Evolutionary conservation across 1,140 invertebrate genomes (phyloP), one percentile per base, ranked within the genome.

Genomic region (Eurosta solidaginis): DNA sequence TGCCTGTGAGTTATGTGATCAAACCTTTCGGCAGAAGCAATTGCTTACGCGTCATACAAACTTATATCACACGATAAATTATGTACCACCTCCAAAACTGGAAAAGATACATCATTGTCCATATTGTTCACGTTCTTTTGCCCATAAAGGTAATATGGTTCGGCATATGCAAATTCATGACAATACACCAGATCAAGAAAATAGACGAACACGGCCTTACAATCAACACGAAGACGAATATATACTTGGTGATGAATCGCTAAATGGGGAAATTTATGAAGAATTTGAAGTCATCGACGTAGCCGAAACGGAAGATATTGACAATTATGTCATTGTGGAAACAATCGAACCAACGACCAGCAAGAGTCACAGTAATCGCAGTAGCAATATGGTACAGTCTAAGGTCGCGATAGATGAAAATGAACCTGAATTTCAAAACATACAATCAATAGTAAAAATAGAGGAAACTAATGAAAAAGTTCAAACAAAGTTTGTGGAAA

Each of bases 81-180:
- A 98, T 83, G 91, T 96, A 59, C 94, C 95, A 1, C 96, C 96
- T n/a, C 90, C 92, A 22, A 96, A 96, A 0, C 93, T 94, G 82
- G 95, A 96, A 85, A 98, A 98, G 86, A 94, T 92, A 1, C 96
- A 98, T 87, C 93, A 95, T 47, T 98, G 97, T 89, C 92, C 94
- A 3, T 94, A 96, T 85, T 98, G 97, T 87, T 90, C 92, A 25
- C 92, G 95, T 77, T 91, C 93, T 0, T 97, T 97, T 85, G 90
- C 96, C 20, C 96, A 97, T 87, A 97, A 97, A 89, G 96, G 96
- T 14, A 98, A 98, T 89, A 90, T 98, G 2, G 96, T 98, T 81
- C 90, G 96, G 4, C 96, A 98, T 84, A 93, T 98, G 91, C 94
- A 95, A 22, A 91, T 95, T 2, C 96, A 98, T 82, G 96, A 98